Percentiles rank a stretch among this genome's conserved stretches.
These are phyloP conservation scores for Drusus annulatus DNA, from an alignment of 1,140 invertebrate species.

Conservation along the genomic window DNA sequence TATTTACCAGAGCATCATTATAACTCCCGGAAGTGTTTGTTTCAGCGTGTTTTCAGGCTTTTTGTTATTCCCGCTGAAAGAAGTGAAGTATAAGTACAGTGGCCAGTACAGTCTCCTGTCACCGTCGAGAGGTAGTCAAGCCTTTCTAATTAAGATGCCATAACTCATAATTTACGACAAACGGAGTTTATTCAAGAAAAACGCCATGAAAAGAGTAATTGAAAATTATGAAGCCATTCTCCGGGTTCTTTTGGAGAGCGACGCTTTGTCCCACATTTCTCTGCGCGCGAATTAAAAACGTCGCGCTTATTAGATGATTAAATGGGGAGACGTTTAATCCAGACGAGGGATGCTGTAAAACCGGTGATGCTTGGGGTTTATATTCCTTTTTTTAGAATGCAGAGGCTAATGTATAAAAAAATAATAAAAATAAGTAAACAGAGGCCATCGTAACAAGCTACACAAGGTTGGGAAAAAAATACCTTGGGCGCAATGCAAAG, in stretches of 20 bases:
- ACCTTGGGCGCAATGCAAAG: no score
- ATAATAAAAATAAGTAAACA: no score
- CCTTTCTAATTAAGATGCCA: constrained; percentile 37
- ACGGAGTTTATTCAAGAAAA: constrained; percentile 42
- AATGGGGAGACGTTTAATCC: constrained; percentile 21
- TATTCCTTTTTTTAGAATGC: not conserved
- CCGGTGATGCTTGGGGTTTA: not conserved
- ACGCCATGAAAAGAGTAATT: constrained; percentile 32
- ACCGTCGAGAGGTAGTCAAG: constrained; percentile 10
- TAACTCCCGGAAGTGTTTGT: no score
- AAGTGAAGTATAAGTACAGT: no score
- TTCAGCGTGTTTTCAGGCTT: no score
- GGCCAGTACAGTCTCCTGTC: not conserved
- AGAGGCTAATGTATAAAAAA: not conserved
- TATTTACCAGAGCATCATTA: no score
- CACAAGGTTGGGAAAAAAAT: no score
- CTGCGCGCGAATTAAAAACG: not conserved
- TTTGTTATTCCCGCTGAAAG: no score
- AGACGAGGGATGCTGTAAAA: constrained; percentile 5
- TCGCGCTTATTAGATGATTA: constrained; percentile 10
- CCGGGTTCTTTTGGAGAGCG: not conserved
- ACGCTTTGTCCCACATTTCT: not conserved
- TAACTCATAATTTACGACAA: constrained; percentile 41
- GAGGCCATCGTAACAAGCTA: not conserved
- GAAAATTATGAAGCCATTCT: constrained; percentile 38